Evolutionary conservation across 2,113 vertebrate species (phyloP).

Genomic region (Pimephales promelas): DNA sequence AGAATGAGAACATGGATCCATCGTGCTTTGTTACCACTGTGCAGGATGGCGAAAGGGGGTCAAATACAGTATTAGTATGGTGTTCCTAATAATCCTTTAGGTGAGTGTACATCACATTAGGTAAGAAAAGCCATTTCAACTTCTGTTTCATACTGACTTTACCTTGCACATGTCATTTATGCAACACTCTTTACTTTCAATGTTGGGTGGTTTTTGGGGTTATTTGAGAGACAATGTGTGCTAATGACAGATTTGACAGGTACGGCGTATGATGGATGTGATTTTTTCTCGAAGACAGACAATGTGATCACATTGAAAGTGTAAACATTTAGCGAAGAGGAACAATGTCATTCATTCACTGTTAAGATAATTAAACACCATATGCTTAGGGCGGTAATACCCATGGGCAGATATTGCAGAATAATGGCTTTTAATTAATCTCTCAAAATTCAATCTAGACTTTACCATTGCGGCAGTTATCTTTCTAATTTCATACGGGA

Average conservation of each 20-base stretch:
- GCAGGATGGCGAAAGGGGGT: too few species aligned
- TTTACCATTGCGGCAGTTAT: constrained; percentile 61
- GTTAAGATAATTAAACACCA: constrained; percentile 68
- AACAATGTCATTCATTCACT: constrained; percentile 60
- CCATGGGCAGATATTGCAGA: constrained; percentile 61
- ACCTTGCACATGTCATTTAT: not conserved
- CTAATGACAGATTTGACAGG: constrained; percentile 48
- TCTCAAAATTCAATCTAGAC: constrained; percentile 73
- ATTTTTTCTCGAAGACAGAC: constrained; percentile 57
- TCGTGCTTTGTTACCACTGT: too few species aligned
- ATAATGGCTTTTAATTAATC: constrained; percentile 73
- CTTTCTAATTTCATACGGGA: constrained; percentile 57
- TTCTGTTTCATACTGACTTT: too few species aligned
- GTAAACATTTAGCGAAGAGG: constrained; percentile 54
- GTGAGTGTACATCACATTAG: too few species aligned
- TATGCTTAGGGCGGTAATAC: constrained; percentile 56
- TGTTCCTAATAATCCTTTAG: too few species aligned
- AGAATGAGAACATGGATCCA: too few species aligned
- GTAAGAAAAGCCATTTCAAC: too few species aligned
- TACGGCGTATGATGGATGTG: constrained; percentile 63
- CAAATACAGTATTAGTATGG: too few species aligned
- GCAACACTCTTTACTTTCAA: not conserved
- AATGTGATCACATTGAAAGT: constrained; percentile 61
- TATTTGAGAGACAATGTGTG: not conserved
- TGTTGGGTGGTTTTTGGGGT: not conserved